Conservation (phyloP, 2,888 invertebrate genomes). For the Branchellion lobata region DNA sequence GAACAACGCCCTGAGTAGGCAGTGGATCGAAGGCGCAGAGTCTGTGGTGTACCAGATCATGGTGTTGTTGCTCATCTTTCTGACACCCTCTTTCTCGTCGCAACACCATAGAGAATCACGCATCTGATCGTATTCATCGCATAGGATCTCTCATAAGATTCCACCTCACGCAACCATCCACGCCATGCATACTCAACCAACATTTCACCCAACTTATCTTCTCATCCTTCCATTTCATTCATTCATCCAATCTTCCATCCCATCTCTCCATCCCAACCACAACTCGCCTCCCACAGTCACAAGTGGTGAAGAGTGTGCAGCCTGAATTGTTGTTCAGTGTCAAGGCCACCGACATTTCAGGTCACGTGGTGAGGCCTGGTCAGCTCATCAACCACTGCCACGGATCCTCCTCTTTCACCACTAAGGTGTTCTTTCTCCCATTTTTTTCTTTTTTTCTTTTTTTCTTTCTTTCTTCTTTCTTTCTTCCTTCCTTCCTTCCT, state of each 20-base stretch:
- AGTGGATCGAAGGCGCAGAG: constrained; percentile 4
- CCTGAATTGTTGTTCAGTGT: constrained; percentile 89
- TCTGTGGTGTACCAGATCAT: constrained; percentile 32
- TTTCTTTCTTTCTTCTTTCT: not conserved
- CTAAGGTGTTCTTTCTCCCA: constrained; percentile 70
- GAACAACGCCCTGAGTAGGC: not conserved
- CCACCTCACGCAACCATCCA: no score
- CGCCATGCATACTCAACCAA: no score
- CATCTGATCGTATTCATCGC: no score
- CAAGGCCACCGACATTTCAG: constrained; percentile 72
- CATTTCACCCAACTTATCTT: no score
- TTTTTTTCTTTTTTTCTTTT: not conserved
- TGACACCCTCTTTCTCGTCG: no score
- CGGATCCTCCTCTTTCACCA: constrained; percentile 79
- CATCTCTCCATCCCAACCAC: no score
- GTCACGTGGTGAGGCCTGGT: constrained; percentile 72
- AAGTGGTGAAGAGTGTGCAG: constrained; percentile 59
- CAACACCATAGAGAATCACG: no score
- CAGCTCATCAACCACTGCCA: constrained; percentile 79
- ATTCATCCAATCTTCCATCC: no score
- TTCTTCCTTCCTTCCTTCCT: not conserved
- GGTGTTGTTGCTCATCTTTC: constrained; percentile 46
- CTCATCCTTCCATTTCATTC: no score
- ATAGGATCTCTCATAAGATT: no score
- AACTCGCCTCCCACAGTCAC: constrained; percentile 53